phyloP scores from a whole-genome alignment of 2,797 vertebrate genomes.

The Philypnodon macrostomus region DNA sequence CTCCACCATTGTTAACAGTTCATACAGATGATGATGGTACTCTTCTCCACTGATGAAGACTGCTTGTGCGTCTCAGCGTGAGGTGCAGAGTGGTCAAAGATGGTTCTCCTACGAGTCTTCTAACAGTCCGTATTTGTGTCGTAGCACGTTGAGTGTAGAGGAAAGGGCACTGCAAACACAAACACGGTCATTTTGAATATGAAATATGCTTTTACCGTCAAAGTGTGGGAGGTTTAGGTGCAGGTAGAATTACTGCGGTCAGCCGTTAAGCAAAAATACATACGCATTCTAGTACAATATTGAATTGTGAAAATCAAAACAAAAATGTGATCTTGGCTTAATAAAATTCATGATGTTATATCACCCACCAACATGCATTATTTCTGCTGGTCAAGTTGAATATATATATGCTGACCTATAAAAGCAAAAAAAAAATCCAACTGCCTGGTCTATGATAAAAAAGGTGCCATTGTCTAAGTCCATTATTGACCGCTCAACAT shows the following conservation, averaged over 20 bases:
- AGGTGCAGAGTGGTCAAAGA: constrained; percentile 26
- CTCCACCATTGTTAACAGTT: not conserved
- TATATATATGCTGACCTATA: too few species aligned
- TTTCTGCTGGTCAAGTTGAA: too few species aligned
- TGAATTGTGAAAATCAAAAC: too few species aligned
- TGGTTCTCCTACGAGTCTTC: constrained; percentile 50
- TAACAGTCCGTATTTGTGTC: constrained; percentile 82
- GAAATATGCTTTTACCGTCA: constrained; percentile 11
- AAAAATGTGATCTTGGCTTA: too few species aligned
- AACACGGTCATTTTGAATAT: constrained; percentile 28
- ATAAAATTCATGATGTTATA: too few species aligned
- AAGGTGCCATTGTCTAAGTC: too few species aligned
- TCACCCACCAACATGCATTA: too few species aligned
- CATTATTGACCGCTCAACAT: too few species aligned
- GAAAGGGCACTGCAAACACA: constrained; percentile 80
- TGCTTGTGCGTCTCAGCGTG: constrained; percentile 51
- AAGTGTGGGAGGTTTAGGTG: not conserved
- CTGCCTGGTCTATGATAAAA: too few species aligned
- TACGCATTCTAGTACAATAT: too few species aligned
- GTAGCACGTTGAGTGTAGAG: constrained; percentile 81
- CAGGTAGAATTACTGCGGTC: not conserved
- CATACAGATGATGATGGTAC: not conserved
- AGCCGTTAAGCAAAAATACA: too few species aligned
- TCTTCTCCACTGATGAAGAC: constrained; percentile 8
- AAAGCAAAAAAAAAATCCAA: too few species aligned